phyloP scores from a whole-genome alignment of 2,797 vertebrate genomes.

The Sebastolobus altivelis region DNA sequence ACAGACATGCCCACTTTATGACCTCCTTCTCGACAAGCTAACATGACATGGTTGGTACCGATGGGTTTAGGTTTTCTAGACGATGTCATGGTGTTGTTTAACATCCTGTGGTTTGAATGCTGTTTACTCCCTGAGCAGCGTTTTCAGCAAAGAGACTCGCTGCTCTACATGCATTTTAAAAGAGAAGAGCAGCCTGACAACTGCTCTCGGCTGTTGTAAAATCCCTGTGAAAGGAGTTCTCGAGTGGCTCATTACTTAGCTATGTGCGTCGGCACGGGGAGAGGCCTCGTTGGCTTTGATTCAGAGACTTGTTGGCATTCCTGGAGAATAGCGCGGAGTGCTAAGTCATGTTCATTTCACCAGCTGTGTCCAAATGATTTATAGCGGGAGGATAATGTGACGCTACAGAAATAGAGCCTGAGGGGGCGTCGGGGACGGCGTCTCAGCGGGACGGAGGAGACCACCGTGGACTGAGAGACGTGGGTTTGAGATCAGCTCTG shows the following conservation, averaged over 20 bases:
- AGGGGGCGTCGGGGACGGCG: constrained; percentile 40
- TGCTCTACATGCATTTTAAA: constrained; percentile 13
- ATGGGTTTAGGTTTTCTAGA: no score
- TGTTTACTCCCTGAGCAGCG: neutral
- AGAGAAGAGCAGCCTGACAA: constrained; percentile 10
- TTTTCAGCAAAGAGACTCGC: neutral
- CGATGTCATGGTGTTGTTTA: no score
- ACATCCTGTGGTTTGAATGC: no score
- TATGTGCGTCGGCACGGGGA: constrained; percentile 15
- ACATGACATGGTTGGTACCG: no score
- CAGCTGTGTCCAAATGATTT: constrained; percentile 62
- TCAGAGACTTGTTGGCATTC: constrained; percentile 57
- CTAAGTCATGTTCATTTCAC: constrained; percentile 58
- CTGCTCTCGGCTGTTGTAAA: constrained; percentile 26
- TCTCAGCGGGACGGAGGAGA: constrained; percentile 20
- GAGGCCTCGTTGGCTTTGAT: constrained; percentile 32
- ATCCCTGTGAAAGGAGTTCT: constrained; percentile 37
- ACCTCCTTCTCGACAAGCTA: no score
- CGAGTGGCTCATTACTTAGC: constrained; percentile 60
- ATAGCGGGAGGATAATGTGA: constrained; percentile 39
- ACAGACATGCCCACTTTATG: no score
- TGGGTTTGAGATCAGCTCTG: constrained; percentile 45
- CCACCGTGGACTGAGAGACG: constrained; percentile 19
- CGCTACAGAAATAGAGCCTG: constrained; percentile 62
- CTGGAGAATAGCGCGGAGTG: constrained; percentile 43